Percentiles rank a stretch among this genome's conserved stretches.
These are phyloP conservation scores for Hystrix cristata DNA, from an alignment of 2,113 vertebrate species.

Conservation along the genomic window DNA sequence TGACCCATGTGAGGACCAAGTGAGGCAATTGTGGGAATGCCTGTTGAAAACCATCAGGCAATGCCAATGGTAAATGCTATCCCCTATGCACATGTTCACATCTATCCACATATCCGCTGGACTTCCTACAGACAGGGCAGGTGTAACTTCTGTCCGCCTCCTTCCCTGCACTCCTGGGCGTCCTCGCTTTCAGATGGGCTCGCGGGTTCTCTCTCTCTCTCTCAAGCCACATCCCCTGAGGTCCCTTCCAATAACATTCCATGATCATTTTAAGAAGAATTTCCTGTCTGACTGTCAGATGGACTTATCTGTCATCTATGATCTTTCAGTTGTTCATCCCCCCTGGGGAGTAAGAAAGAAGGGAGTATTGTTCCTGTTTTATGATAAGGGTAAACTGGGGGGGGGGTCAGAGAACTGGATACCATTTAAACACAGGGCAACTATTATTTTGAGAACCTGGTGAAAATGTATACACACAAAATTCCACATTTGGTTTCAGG, in stretches of 20 bases:
- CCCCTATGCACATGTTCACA: background rate
- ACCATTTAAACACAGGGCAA: conserved; percentile 6
- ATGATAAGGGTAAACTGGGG: background rate
- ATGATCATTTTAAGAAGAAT: background rate
- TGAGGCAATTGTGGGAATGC: background rate
- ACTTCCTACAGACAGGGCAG: background rate
- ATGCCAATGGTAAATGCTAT: background rate
- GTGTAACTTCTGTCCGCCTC: background rate
- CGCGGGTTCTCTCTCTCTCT: background rate
- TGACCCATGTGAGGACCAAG: background rate
- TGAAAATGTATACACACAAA: background rate
- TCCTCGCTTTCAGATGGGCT: background rate
- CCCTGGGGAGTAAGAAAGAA: background rate
- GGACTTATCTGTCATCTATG: background rate
- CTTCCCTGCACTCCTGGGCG: background rate
- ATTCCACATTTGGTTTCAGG: background rate
- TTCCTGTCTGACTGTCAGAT: background rate
- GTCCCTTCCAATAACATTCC: background rate
- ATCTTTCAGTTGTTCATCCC: background rate
- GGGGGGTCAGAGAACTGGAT: background rate
- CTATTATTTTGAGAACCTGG: background rate
- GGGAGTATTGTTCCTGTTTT: background rate
- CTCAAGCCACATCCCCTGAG: background rate
- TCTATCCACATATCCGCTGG: background rate
- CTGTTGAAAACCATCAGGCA: background rate